Percentiles rank a stretch among this genome's conserved stretches.
Evolutionary conservation across 1,140 invertebrate species (phyloP).

Genomic region (Drosophila ambigua): DNA sequence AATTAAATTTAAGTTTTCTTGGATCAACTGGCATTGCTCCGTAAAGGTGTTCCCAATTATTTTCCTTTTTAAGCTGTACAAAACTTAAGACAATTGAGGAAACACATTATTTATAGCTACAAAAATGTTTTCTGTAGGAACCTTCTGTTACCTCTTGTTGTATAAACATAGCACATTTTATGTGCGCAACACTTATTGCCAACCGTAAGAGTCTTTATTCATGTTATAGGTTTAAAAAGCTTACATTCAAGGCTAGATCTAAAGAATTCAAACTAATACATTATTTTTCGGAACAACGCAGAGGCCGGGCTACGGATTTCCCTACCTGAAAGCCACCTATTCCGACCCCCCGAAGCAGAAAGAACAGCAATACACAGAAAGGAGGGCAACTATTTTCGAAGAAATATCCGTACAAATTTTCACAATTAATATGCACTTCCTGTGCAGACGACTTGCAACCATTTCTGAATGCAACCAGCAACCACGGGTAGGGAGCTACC

Average conservation of each 20-base stretch:
- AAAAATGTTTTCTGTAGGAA: no score
- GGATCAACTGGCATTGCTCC: no score
- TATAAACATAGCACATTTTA: not conserved
- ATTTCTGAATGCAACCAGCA: constrained; percentile 59
- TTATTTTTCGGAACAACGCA: constrained; percentile 18
- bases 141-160: no score
- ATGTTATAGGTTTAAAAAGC: constrained; percentile 20
- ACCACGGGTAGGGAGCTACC: constrained; percentile 10
- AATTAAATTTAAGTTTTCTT: no score
- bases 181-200: constrained; percentile 10
- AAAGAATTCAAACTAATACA: constrained; percentile 33
- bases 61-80: no score
- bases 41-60: no score
- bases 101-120: no score
- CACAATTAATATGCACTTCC: constrained; percentile 82
- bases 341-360: not conserved
- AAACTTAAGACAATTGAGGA: no score
- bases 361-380: constrained; percentile 16
- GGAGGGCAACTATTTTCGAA: constrained; percentile 69
- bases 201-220: not conserved
- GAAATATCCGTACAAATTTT: constrained; percentile 79
- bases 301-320: constrained; percentile 16
- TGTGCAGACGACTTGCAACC: constrained; percentile 78
- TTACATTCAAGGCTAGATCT: constrained; percentile 24
- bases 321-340: constrained; percentile 16